Base-by-base conservation (phyloP, 1,140 invertebrate species). In the Brachionus calyciflorus region DNA sequence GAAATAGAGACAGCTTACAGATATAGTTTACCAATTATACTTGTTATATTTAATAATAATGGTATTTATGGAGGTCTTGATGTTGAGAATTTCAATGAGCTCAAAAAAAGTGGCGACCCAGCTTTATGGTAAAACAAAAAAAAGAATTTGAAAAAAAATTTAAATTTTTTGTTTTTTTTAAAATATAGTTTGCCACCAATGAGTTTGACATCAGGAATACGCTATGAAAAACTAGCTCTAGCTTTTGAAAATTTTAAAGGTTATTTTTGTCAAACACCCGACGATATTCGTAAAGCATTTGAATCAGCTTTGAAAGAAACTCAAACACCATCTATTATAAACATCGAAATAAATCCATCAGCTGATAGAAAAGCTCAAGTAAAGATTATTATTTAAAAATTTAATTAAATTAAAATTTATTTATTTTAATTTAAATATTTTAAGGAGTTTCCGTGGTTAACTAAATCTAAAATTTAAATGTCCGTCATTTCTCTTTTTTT, bases 1-100 rank as follows among this genome's bases (percentile, higher is more conserved):
- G 95, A 98, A 87, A 88, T 97, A 24, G 95, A 98, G 87, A 98
- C 94, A 0, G 92, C 96, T 88, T 90, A 91, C 80, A 91, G 94
- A 77, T 97, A 97, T 84, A 91, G 93, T 78, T 86, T 98, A 68
- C 94, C 94, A 0, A 88, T 98, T 37, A 90, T 94, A 41, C 89
- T 96, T 77, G 88, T 98, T 14, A 90, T 98, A 79, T 89, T 98
- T 0, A 98, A 98, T 85, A 98, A 98, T 86, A 94, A 92, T 84
- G 95, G 94, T 63, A 96, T 97, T 80, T 94, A 93, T 19, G 49
- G 49, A 17, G 73, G 73, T n/a, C 17, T 76, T n/a, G 73, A 76
- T 28, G 37, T 1, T 12, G 73, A 55, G 10, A 44, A 17, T 24
- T 76, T 76, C 26, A 26, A 53, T 10, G 33, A 37, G 14, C 21